These are phyloP conservation scores for Phyllopteryx taeniolatus DNA, from an alignment of 2,113 vertebrate species.

Conservation along the genomic window DNA sequence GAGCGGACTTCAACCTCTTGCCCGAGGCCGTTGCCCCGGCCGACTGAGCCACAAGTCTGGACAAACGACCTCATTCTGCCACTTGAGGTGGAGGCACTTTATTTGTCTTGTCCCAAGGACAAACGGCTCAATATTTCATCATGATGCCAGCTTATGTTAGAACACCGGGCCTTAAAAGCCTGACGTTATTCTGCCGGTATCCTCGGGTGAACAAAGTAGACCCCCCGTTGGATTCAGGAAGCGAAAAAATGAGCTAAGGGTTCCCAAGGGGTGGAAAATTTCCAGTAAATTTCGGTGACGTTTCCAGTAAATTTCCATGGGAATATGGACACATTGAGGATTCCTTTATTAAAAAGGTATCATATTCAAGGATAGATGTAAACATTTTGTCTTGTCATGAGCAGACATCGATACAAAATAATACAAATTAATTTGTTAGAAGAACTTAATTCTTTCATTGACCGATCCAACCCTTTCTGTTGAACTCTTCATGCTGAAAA, in stretches of 20 bases:
- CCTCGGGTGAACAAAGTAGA: constrained; percentile 3
- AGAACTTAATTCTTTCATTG: too few species aligned
- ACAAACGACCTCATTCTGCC: constrained; percentile 31
- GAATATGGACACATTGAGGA: not conserved
- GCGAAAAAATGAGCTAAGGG: not conserved
- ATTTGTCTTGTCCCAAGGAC: constrained; percentile 44
- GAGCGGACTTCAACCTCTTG: not conserved
- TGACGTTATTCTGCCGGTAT: constrained; percentile 25
- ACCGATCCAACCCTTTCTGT: too few species aligned
- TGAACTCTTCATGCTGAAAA: too few species aligned
- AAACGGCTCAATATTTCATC: constrained; percentile 37
- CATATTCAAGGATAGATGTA: too few species aligned
- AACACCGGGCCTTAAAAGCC: constrained; percentile 41
- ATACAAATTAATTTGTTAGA: too few species aligned
- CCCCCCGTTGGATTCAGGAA: too few species aligned
- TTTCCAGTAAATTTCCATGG: too few species aligned
- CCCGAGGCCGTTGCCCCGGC: not conserved
- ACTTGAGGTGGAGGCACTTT: constrained; percentile 10
- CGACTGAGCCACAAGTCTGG: constrained; percentile 13
- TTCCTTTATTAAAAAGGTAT: too few species aligned
- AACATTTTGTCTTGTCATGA: too few species aligned
- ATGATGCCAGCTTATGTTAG: constrained; percentile 44
- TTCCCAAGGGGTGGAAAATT: not conserved
- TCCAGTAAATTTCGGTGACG: too few species aligned
- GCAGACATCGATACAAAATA: too few species aligned